phyloP scores from a whole-genome alignment of 1,140 invertebrate genomes.

The Coelopa frigida region DNA sequence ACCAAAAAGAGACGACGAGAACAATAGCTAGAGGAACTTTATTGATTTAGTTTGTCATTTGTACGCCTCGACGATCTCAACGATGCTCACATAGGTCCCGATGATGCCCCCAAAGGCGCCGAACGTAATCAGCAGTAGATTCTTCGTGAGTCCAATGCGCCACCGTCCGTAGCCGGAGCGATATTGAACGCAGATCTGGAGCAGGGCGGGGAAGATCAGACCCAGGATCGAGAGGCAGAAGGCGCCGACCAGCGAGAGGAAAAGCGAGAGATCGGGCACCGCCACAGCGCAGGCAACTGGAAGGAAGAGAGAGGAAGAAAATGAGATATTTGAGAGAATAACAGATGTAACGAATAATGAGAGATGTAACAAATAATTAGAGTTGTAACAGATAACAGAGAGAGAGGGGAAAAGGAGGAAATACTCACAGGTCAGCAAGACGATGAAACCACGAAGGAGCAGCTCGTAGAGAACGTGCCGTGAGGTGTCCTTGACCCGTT shows the following conservation, averaged over 20 bases:
- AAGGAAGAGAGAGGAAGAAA: constrained; percentile 35
- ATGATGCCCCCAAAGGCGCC: constrained; percentile 60
- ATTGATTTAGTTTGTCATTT: constrained; percentile 3
- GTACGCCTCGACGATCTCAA: constrained; percentile 51
- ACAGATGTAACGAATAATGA: neutral
- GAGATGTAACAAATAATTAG: neutral
- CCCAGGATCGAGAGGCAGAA: constrained; percentile 84
- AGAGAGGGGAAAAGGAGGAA: neutral
- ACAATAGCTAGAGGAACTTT: neutral
- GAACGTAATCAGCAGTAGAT: constrained; percentile 55
- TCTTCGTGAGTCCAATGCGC: constrained; percentile 49
- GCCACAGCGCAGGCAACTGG: constrained; percentile 69
- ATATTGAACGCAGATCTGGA: constrained; percentile 47
- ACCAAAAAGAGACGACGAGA: neutral
- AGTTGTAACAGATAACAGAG: neutral
- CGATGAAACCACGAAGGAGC: constrained; percentile 54
- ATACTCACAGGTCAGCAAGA: constrained; percentile 65
- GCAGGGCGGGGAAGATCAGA: constrained; percentile 84
- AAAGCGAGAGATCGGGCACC: constrained; percentile 80
- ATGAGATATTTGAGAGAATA: neutral
- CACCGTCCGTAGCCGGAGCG: constrained; percentile 38
- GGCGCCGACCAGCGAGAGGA: constrained; percentile 86
- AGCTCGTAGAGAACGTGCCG: constrained; percentile 53
- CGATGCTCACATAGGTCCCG: constrained; percentile 62
- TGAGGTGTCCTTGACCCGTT: constrained; percentile 48